phyloP scores from a whole-genome alignment of 2,888 invertebrate genomes.

The Phalangium opilio region DNA sequence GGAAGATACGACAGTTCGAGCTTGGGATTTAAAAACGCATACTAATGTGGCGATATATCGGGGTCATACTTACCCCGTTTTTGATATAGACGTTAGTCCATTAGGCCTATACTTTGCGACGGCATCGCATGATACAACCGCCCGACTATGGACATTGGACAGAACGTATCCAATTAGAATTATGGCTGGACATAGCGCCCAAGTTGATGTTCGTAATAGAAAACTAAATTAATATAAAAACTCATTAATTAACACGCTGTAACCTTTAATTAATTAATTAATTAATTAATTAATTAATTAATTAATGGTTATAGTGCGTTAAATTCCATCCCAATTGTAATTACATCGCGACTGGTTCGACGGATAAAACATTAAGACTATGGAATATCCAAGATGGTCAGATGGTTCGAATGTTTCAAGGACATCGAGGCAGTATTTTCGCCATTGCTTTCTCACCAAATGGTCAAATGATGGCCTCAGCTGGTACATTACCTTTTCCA shows the following conservation, averaged over 20 bases:
- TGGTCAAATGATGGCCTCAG: slow-evolving; percentile 68
- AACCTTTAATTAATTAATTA: slow-evolving; percentile 22
- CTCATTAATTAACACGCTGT: slow-evolving; percentile 63
- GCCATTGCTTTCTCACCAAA: slow-evolving; percentile 67
- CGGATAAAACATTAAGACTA: slow-evolving; percentile 71
- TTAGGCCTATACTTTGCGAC: slow-evolving; percentile 55
- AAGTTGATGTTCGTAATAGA: slow-evolving; percentile 75
- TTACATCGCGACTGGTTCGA: slow-evolving; percentile 76
- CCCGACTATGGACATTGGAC: slow-evolving; percentile 64
- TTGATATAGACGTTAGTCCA: slow-evolving; percentile 57
- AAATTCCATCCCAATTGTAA: slow-evolving; percentile 82
- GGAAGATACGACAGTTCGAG: slow-evolving; percentile 42
- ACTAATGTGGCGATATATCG: slow-evolving; percentile 53
- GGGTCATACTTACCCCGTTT: slow-evolving; percentile 78
- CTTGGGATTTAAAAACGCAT: slow-evolving; percentile 52
- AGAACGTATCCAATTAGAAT: slow-evolving; percentile 64
- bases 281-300: too few relatives aligned
- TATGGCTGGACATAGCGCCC: slow-evolving; percentile 72
- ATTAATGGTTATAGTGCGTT: slow-evolving; percentile 43
- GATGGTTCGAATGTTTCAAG: slow-evolving; percentile 55
- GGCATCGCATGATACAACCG: slow-evolving; percentile 63
- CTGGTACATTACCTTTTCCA: slow-evolving; percentile 40
- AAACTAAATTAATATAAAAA: too few relatives aligned
- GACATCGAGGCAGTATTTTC: slow-evolving; percentile 57
- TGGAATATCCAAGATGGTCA: slow-evolving; percentile 74